Evolutionary conservation across 1,140 invertebrate species (phyloP), one percentile per base, ranked within the genome.

Genomic region (Teleopsis dalmanni): DNA sequence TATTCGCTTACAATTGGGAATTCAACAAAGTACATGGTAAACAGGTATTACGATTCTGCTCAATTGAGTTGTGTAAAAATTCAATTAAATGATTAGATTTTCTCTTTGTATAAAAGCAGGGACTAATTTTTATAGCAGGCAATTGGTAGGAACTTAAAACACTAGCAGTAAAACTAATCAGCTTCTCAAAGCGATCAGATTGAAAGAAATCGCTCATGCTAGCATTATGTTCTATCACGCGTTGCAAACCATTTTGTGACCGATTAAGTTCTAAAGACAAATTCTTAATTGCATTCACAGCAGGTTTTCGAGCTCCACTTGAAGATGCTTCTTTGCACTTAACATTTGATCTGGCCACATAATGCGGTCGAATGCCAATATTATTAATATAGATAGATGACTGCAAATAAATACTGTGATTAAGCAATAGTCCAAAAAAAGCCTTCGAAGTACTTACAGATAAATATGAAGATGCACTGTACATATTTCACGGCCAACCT

Each of bases 381-480:
- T 65, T 65, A 50, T 60, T 59, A 49, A 65, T 56, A 55, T 65
- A 65, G 42, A 65, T 58, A 51, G 61, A 62, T 57, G 63, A 60
- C 63, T 65, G 58, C 4, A 34, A 40, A 35, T 6, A 18, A 13
- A 37, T 3, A 31, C 22, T 42, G 21, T 10, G 22, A 13, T 44
- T 22, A 9, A 1, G 14, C 11, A 13, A 4, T 22, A n/a, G 4
- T 22, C 19, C 9, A 16, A 27, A 44, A 3, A 21, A 21, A 13
- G 6, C 18, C 21, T 33, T 33, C 34, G 16, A 16, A 44, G n/a
- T 4, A 44, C 42, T 47, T 47, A 47, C 45, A 31, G 36, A 37
- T n/a, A 34, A 47, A 47, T 47, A 31, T 23, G 45, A 33, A 26
- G 35, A 47, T 23, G 45, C 45, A 47, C 45, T 36, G 36, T 36